Conservation (phyloP, 2,797 vertebrate genomes). For the Ammospiza maritima region DNA sequence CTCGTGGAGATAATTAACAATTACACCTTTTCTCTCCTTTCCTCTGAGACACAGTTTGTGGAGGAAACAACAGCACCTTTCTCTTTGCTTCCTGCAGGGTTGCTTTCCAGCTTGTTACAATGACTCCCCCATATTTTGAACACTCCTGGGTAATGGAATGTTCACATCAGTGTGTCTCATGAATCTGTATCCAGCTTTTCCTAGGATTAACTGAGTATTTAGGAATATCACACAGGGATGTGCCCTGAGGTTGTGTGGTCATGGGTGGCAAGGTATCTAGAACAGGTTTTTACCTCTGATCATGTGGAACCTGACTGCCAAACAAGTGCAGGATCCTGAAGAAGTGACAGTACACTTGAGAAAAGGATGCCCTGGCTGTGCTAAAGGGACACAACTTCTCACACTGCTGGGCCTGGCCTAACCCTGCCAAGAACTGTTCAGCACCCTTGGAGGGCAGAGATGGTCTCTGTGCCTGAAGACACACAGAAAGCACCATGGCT, state of each 20-base stretch:
- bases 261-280: not conserved
- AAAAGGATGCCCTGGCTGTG: not conserved
- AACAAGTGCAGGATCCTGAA: not conserved
- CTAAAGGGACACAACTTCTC: not conserved
- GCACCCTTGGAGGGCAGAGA: not conserved
- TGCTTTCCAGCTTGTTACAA: not conserved
- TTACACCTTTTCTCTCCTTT: slow-evolving; percentile 23
- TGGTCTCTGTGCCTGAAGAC: not conserved
- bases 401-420: not conserved
- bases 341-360: not conserved
- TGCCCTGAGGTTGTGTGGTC: not conserved
- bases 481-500: not conserved
- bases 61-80: not conserved
- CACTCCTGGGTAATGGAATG: not conserved
- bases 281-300: not conserved
- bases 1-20: slow-evolving; percentile 58
- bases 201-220: not conserved
- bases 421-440: accelerated
- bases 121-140: not conserved
- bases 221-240: not conserved
- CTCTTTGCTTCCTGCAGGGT: not conserved
- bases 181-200: not conserved
- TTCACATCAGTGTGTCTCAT: not conserved
- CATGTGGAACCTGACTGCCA: not conserved
- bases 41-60: not conserved